These are phyloP conservation scores for Muntiacus reevesi DNA, from an alignment of 2,113 vertebrate species.

Conservation along the genomic window DNA sequence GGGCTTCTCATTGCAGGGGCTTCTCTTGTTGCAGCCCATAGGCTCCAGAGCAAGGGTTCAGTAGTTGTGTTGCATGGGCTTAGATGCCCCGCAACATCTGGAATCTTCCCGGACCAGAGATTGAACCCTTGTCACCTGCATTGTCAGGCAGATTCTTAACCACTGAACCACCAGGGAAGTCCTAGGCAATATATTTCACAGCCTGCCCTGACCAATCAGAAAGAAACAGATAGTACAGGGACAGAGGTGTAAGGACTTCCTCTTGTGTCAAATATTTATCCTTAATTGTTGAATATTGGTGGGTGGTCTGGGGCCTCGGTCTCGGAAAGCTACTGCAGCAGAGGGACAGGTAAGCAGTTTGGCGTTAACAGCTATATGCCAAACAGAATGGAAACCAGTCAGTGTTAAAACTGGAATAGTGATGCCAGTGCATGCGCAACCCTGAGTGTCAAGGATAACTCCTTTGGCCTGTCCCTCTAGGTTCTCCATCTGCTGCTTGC, in stretches of 20 bases:
- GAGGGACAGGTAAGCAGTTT: not conserved
- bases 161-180: not conserved
- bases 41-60: not conserved
- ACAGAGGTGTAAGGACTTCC: not conserved
- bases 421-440: no score
- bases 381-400: rapidly evolving
- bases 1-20: not conserved
- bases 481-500: not conserved
- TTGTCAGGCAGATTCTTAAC: not conserved
- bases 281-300: not conserved
- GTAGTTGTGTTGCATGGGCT: not conserved
- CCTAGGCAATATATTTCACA: not conserved
- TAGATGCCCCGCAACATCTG: not conserved
- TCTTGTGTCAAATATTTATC: not conserved
- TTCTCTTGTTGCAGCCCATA: not conserved
- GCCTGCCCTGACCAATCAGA: not conserved
- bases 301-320: not conserved
- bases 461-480: not conserved
- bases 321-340: not conserved
- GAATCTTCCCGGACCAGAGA: not conserved
- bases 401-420: not conserved
- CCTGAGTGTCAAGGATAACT: not conserved
- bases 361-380: not conserved
- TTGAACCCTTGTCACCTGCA: not conserved
- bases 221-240: not conserved